Percentiles rank a stretch among this genome's conserved stretches.
Conservation (phyloP, 2,888 invertebrate genomes). For the Nesidiocoris tenuis region DNA sequence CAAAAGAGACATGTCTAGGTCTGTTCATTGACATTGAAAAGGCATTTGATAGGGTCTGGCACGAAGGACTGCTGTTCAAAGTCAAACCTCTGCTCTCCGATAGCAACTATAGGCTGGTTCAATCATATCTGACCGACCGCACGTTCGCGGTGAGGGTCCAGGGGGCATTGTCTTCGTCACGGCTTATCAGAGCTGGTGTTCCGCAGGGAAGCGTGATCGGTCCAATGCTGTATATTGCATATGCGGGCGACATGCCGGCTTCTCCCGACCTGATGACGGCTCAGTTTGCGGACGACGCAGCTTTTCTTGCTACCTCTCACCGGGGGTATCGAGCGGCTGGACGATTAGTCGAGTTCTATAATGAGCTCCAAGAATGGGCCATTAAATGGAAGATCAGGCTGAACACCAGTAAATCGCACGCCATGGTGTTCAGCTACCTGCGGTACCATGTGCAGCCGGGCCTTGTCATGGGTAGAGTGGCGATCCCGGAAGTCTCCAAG, state of each 20-base stretch:
- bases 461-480: too few relatives aligned
- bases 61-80: constrained; percentile 14
- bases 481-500: too few relatives aligned
- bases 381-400: too few relatives aligned
- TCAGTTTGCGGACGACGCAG: constrained; percentile 5
- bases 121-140: constrained; percentile 7
- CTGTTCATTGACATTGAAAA: constrained; percentile 25
- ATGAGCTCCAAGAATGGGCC: too few relatives aligned
- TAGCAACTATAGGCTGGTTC: constrained; percentile 14
- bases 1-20: constrained; percentile 6
- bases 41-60: constrained; percentile 20
- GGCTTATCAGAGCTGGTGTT: constrained; percentile 2
- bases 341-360: too few relatives aligned
- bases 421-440: too few relatives aligned
- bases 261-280: background rate
- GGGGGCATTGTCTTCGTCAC: background rate
- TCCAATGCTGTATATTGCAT: constrained; percentile 2
- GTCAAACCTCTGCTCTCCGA: constrained; percentile 17
- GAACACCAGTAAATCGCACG: too few relatives aligned
- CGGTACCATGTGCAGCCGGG: too few relatives aligned
- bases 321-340: too few relatives aligned
- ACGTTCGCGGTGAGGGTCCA: constrained; percentile 13
- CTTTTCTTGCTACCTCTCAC: too few relatives aligned
- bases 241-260: constrained; percentile 2
- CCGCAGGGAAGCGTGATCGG: constrained; percentile 6